Evolutionary conservation across 2,113 vertebrate species (phyloP).

Genomic region (Podarcis raffonei): DNA sequence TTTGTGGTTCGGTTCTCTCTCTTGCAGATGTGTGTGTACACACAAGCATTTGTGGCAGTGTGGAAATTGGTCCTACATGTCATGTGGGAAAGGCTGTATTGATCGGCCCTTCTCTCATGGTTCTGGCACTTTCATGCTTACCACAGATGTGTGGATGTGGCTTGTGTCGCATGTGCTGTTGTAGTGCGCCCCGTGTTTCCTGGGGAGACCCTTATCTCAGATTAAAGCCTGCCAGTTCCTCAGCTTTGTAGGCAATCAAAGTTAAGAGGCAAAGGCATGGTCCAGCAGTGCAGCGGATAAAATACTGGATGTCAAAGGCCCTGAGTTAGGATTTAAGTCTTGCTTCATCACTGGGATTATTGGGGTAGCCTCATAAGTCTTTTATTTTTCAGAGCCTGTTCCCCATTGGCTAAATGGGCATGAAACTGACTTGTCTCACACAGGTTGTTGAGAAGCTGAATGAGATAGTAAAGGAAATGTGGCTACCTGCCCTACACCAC

Average conservation of each 20-base stretch:
- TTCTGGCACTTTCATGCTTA: background rate
- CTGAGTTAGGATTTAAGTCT: background rate
- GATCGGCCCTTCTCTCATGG: background rate
- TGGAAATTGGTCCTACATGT: background rate
- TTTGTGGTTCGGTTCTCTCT: background rate
- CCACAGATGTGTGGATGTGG: background rate
- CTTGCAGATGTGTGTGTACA: background rate
- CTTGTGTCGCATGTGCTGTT: background rate
- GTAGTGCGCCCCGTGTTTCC: background rate
- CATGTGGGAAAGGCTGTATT: background rate
- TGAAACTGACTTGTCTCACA: background rate
- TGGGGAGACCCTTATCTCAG: background rate
- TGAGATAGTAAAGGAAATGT: background rate
- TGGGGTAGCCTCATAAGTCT: background rate
- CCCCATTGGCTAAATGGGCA: background rate
- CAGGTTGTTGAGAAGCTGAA: background rate
- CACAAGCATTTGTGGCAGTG: too few relatives aligned
- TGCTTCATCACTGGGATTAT: background rate
- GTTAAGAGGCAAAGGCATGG: background rate
- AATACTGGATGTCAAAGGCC: background rate
- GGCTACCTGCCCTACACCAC: background rate
- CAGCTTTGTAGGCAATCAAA: background rate
- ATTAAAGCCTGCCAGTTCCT: background rate
- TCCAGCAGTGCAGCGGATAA: background rate
- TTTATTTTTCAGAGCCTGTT: background rate